Evolutionary conservation across 2,888 invertebrate species (phyloP).

Genomic region (Drosophila maculinotata): DNA sequence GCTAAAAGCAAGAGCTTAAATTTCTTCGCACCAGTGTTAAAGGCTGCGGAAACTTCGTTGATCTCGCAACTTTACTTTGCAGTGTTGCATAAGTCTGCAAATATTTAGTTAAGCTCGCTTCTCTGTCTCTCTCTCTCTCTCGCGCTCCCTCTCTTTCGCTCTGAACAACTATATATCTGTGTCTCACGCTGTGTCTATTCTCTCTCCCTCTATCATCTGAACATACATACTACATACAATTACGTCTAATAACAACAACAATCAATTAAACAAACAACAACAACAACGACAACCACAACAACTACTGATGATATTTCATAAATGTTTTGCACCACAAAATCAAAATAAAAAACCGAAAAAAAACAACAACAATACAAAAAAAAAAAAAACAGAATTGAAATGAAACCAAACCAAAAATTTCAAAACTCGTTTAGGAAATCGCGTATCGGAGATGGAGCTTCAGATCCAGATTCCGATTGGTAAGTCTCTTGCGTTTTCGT

Average conservation of each 20-base stretch:
- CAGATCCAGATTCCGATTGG: constrained; percentile 84
- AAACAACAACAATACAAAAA: constrained; percentile 20
- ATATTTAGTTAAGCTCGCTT: background rate
- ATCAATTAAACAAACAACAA: constrained; percentile 40
- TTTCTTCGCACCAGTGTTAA: no score
- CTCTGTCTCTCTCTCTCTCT: constrained; percentile 16
- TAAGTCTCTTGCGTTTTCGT: constrained; percentile 73
- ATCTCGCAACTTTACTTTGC: background rate
- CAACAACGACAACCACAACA: constrained; percentile 19
- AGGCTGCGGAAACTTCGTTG: no score
- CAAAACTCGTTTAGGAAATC: constrained; percentile 83
- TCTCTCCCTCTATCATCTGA: constrained; percentile 17
- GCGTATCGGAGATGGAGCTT: constrained; percentile 83
- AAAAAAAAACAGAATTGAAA: constrained; percentile 36
- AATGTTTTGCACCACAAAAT: constrained; percentile 26
- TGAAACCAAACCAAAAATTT: constrained; percentile 62
- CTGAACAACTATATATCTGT: constrained; percentile 1
- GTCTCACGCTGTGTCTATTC: constrained; percentile 1
- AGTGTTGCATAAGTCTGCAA: no score
- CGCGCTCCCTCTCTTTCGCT: constrained; percentile 3
- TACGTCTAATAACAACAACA: constrained; percentile 16
- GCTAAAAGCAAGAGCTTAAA: no score
- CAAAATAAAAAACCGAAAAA: constrained; percentile 2
- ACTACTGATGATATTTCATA: background rate
- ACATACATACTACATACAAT: constrained; percentile 16